Percentiles rank a stretch among this genome's conserved stretches.
Conservation (phyloP, 2,113 vertebrate genomes). For the Ivindomyrus marchei region DNA sequence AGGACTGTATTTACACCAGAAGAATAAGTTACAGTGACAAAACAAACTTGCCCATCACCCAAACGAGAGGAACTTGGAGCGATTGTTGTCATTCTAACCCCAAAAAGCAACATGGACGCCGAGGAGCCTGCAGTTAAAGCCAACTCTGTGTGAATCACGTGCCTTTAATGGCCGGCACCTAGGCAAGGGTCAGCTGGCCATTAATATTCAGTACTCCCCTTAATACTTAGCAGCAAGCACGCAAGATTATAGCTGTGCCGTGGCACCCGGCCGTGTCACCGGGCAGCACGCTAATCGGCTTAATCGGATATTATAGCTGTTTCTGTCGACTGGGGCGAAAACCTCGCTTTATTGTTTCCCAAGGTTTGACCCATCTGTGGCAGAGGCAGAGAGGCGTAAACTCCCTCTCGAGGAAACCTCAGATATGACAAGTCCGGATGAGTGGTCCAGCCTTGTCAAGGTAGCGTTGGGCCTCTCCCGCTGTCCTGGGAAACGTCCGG, state of each 20-base stretch:
- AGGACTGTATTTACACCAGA: neutral
- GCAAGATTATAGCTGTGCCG: constrained; percentile 83
- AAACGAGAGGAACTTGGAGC: neutral
- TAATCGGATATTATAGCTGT: constrained; percentile 99
- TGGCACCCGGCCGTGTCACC: constrained; percentile 84
- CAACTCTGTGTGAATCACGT: neutral
- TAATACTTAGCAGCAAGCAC: constrained; percentile 78
- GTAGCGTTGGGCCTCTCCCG: constrained; percentile 27
- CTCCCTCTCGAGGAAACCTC: constrained; percentile 65
- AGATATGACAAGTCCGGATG: constrained; percentile 31
- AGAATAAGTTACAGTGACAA: neutral
- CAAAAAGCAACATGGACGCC: neutral
- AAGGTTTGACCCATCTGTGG: constrained; percentile 88
- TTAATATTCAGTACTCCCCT: constrained; percentile 79
- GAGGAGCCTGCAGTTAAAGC: neutral
- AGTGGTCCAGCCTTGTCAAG: constrained; percentile 23
- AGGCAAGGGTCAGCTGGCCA: constrained; percentile 70
- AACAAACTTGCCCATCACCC: neutral
- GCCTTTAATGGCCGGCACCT: constrained; percentile 60
- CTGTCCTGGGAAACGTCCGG: constrained; percentile 30
- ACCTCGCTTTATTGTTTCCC: constrained; percentile 84
- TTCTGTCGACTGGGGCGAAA: constrained; percentile 97
- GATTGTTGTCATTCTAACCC: neutral
- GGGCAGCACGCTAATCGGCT: constrained; percentile 97
- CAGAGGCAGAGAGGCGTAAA: constrained; percentile 67